Conservation (phyloP, 1,140 invertebrate species). For the Drosophila erecta region DNA sequence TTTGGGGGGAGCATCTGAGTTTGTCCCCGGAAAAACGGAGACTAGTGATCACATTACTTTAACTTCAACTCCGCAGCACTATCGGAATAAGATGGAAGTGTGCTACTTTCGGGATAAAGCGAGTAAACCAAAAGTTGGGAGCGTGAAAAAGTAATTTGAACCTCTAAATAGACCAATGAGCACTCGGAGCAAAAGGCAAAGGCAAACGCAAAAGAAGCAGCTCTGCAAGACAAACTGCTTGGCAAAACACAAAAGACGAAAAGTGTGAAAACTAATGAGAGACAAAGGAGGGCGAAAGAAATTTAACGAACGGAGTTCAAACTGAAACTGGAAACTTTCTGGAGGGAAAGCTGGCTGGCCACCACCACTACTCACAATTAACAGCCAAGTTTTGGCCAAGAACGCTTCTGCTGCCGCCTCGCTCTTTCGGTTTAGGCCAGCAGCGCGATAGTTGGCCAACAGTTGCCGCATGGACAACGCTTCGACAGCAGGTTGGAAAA, state of each 20-base stretch:
- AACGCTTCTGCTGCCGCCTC: slow-evolving; percentile 20
- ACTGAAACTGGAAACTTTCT: slow-evolving; percentile 61
- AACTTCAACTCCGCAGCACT: slow-evolving; percentile 25
- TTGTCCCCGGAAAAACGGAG: slow-evolving; percentile 24
- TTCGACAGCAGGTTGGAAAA: slow-evolving; percentile 55
- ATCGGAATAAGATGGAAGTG: slow-evolving; percentile 28
- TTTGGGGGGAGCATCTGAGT: slow-evolving; percentile 4
- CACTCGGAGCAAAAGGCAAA: slow-evolving; percentile 25
- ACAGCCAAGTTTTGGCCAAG: slow-evolving; percentile 43
- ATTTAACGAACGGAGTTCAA: slow-evolving; percentile 48
- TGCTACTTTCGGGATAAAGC: slow-evolving; percentile 29
- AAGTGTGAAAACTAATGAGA: slow-evolving; percentile 77
- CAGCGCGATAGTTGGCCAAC: slow-evolving; percentile 39
- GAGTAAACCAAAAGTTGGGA: slow-evolving; percentile 36
- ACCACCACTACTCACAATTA: slow-evolving; percentile 55
- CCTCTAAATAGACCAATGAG: slow-evolving; percentile 73
- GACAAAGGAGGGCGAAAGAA: slow-evolving; percentile 46
- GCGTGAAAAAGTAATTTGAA: slow-evolving; percentile 77
- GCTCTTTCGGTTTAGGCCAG: slow-evolving; percentile 26
- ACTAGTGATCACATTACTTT: slow-evolving; percentile 52
- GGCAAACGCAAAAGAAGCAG: slow-evolving; percentile 1
- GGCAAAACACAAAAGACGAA: slow-evolving; percentile 55
- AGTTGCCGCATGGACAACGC: slow-evolving; percentile 65
- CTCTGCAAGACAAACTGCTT: slow-evolving; percentile 57
- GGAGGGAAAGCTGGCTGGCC: too few relatives aligned